Evolutionary conservation across 2,888 invertebrate species (phyloP).

Genomic region (Seladonia tumulorum): DNA sequence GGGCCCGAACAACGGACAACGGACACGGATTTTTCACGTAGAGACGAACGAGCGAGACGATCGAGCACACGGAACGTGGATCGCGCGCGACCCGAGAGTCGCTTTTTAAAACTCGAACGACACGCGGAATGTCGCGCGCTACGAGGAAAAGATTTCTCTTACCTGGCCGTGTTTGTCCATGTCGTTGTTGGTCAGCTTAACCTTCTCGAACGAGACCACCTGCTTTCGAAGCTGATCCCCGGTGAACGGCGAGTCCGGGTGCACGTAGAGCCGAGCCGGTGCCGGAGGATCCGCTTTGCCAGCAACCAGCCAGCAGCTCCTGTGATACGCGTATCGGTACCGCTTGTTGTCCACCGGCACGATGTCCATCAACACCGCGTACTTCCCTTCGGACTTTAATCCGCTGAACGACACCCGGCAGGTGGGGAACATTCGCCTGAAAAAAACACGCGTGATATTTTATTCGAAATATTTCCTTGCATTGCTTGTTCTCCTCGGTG

Average conservation of each 20-base stretch:
- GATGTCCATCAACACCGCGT: constrained; percentile 92
- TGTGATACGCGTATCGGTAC: constrained; percentile 93
- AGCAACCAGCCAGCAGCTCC: constrained; percentile 93
- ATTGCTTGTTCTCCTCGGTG: background rate
- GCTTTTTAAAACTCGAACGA: no score
- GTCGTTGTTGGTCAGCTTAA: constrained; percentile 94
- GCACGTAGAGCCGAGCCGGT: constrained; percentile 90
- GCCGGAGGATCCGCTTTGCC: constrained; percentile 93
- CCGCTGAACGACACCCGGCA: constrained; percentile 91
- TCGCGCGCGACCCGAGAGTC: no score
- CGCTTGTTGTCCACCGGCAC: constrained; percentile 92
- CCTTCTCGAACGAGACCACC: constrained; percentile 93
- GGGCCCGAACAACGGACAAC: background rate
- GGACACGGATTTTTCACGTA: background rate
- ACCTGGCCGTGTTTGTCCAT: constrained; percentile 92
- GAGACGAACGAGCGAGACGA: background rate
- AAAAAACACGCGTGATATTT: constrained; percentile 78
- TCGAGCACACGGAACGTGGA: background rate
- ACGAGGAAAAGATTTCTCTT: constrained; percentile 77
- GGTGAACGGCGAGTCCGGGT: constrained; percentile 93
- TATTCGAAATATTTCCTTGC: background rate
- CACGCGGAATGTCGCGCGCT: no score
- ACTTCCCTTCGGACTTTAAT: constrained; percentile 88
- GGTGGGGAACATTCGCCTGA: constrained; percentile 94
- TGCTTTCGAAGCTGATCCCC: constrained; percentile 92